Evolutionary conservation across 2,113 vertebrate species (phyloP), one percentile per base, ranked within the genome.

Genomic region (Lamprotornis superbus): DNA sequence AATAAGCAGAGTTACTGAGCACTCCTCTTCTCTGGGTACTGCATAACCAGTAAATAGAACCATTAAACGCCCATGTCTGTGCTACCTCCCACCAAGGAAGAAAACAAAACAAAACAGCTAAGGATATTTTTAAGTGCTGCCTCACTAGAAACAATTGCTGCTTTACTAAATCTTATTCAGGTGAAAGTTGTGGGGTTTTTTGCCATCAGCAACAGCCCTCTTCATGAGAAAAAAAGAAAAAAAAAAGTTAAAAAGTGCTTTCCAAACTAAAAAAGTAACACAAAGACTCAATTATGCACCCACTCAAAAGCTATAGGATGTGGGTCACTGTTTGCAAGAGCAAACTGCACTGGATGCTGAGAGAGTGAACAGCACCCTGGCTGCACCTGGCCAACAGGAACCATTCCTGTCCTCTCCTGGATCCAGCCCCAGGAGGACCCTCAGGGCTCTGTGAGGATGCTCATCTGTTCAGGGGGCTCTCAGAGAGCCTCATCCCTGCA

Each of bases 351-450:
- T 8, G 22, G 37, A 71, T 81, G 3, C 82, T 23, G 4, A 8
- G 12, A 21, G 7, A 68, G 21, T 1, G 4, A 55, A 42, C 28
- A 7, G 3, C 42, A 55, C 2, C 7, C 20, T 24, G 80, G 44
- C 71, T 86, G 35, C 15, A 2, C 27, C 14, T 44, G 49, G 40
- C 28, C 35, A 8, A 2, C 0, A 0, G 28, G 31, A 55, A 20
- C 21, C 15, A 33, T 5, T 27, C 9, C 44, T 20, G 7, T 7
- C 44, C 39, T 15, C 21, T 55, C 15, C 35, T 33, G 19, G 8
- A 1, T 11, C 16, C 82, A 13, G 0, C 2, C 5, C 42, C 6
- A 0, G 17, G 11, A 42, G 47, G 11, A 28, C 11, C 56, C n/a
- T 23, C 28, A 15, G 25, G n/a, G 56, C 37, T 49, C n/a, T 24